These are phyloP conservation scores for Atta colombica DNA, from an alignment of 1,140 invertebrate species.

Conservation along the genomic window DNA sequence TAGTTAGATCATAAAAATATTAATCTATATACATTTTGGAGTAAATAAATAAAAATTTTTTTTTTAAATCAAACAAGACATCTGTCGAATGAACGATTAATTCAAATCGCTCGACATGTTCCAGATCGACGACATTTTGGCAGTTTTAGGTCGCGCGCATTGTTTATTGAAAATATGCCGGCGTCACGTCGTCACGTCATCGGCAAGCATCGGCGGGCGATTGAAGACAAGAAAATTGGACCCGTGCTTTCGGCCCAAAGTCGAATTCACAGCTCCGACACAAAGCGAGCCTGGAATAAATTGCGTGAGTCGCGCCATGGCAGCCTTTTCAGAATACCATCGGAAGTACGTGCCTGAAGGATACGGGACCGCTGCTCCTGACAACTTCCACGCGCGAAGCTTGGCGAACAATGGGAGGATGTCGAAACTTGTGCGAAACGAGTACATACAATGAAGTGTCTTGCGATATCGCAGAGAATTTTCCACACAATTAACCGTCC, in stretches of 20 bases:
- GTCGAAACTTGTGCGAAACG: slow-evolving; percentile 40
- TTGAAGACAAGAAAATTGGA: slow-evolving; percentile 59
- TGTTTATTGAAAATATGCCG: slow-evolving; percentile 50
- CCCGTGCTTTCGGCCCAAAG: slow-evolving; percentile 25
- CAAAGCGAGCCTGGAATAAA: slow-evolving; percentile 67
- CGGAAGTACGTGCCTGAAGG: slow-evolving; percentile 52
- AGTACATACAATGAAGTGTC: slow-evolving; percentile 34
- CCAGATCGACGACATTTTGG: slow-evolving; percentile 36
- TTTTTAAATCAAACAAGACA: slow-evolving; percentile 10
- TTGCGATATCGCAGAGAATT: slow-evolving; percentile 19
- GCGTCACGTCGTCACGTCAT: slow-evolving; percentile 19
- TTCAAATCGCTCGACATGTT: slow-evolving; percentile 17
- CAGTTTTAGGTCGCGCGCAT: slow-evolving; percentile 35
- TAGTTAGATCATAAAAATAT: background rate
- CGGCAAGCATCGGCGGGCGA: background rate
- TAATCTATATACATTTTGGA: background rate
- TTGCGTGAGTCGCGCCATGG: slow-evolving; percentile 53
- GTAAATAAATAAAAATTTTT: background rate
- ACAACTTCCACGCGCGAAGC: slow-evolving; percentile 28
- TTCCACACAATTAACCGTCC: slow-evolving; percentile 20
- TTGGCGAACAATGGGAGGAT: slow-evolving; percentile 31
- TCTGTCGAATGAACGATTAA: slow-evolving; percentile 38
- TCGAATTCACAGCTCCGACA: slow-evolving; percentile 49
- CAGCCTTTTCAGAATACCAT: slow-evolving; percentile 62
- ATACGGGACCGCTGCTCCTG: slow-evolving; percentile 42